Evolutionary conservation across 2,888 invertebrate species (phyloP), one percentile per base, ranked within the genome.

Genomic region (Caenorhabditis sinica): DNA sequence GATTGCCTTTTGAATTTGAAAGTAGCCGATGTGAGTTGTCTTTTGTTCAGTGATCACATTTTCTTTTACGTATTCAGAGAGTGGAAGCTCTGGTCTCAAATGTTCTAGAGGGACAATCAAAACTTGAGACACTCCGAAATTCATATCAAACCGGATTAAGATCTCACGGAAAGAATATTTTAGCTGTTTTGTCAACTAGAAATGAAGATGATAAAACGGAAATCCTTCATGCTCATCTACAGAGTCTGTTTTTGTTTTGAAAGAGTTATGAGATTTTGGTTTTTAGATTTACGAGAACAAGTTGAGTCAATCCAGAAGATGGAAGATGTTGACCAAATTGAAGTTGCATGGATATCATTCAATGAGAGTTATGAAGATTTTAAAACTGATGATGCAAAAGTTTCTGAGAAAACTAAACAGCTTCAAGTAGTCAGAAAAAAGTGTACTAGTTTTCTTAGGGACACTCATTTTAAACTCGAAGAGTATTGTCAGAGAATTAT

Each of bases 401-500:
- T 36, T 1, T 74, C 63, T 0, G 61, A 74, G 28, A 49, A 53
- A 40, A 23, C 28, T 2, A 51, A 63, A 25, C 74, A 58, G n/a
- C 45, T 69, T 0, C 71, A 79, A 23, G n/a, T 58, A 0, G 66
- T 80, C 9, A 13, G 61, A 2, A 81, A 69, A 23, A 33, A 40
- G 15, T 68, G 65, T n/a, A 28, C 28, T 0, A 20, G 20, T 8
- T 74, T 81, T 74, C 15, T 81, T 0, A 20, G 40, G 53, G 30
- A 45, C n/a, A 60, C 81, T 9, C 68, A 69, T 8, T 28, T 15
- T 1, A 51, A 73, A n/a, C 68, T 81, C 0, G 77, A 82, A 43
- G 85, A 85, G 73, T 82, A 73, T 43, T 85, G 85, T 65, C 68
- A 73, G 17, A 9, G 85, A 66, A 65, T 85, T 23, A 82, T 85